Conservation (phyloP, 2,888 invertebrate genomes). For the Tryphoninae sp. region DNA sequence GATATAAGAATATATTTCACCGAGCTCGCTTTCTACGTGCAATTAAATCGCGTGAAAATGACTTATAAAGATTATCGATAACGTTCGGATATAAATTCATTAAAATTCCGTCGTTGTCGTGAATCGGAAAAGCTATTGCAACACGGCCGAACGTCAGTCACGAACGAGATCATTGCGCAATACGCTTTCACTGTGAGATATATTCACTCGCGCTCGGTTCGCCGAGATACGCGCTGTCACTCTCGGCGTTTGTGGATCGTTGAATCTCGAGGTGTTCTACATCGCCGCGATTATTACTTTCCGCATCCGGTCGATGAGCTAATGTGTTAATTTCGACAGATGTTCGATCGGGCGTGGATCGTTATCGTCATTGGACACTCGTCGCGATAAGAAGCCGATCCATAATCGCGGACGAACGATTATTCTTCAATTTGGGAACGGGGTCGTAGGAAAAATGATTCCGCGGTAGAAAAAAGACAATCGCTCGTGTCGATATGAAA, state of each 20-base stretch:
- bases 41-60: conserved; percentile 2
- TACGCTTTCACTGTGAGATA: conserved; percentile 67
- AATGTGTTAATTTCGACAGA: not conserved
- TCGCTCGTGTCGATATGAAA: too few relatives aligned
- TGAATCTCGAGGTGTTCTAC: not conserved
- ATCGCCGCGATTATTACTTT: not conserved
- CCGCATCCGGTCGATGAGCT: conserved; percentile 26
- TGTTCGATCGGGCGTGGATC: not conserved
- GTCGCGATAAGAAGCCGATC: too few relatives aligned
- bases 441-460: too few relatives aligned
- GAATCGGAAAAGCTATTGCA: conserved; percentile 59
- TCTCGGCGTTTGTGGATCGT: not conserved
- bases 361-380: too few relatives aligned
- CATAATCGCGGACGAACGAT: too few relatives aligned
- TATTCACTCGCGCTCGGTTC: not conserved
- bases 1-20: not conserved
- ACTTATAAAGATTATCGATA: conserved; percentile 19
- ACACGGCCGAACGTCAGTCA: conserved; percentile 60
- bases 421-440: not conserved
- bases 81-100: conserved; percentile 22
- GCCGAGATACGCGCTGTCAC: conserved; percentile 2
- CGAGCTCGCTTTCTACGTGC: not conserved
- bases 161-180: conserved; percentile 68
- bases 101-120: not conserved
- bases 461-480: too few relatives aligned